Evolutionary conservation across 2,113 vertebrate species (phyloP).

Genomic region (Myrmecobius fasciatus): DNA sequence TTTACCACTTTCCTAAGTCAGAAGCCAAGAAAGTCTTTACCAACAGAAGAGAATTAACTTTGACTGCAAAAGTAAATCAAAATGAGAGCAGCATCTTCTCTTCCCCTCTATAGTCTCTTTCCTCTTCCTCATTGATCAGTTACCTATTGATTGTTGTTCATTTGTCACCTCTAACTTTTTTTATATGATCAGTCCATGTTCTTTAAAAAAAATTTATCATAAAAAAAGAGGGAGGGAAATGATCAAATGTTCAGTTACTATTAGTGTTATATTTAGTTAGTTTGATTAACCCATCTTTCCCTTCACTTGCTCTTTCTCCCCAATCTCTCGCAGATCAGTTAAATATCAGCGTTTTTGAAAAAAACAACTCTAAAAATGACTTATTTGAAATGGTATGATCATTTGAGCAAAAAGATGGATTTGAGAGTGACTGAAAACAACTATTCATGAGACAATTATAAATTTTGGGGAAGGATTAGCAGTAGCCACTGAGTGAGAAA

Average conservation of each 20-base stretch:
- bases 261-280: background rate
- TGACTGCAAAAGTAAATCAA: background rate
- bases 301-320: background rate
- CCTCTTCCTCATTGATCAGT: background rate
- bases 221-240: background rate
- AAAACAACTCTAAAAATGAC: background rate
- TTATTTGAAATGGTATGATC: background rate
- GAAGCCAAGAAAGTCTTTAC: background rate
- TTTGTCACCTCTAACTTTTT: background rate
- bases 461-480: no score
- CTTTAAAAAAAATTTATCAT: background rate
- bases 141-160: background rate
- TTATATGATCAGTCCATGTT: background rate
- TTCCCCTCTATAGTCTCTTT: background rate
- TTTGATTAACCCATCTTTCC: background rate
- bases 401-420: background rate
- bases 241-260: background rate
- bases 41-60: background rate
- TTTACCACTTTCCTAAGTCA: slow-evolving; percentile 27
- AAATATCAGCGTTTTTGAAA: slow-evolving; percentile 1
- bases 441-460: accelerated
- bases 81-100: background rate
- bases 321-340: background rate
- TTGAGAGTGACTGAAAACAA: background rate
- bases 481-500: background rate